These are phyloP conservation scores for Drosophila repletoides DNA, from an alignment of 1,140 invertebrate genomes.

Conservation along the genomic window DNA sequence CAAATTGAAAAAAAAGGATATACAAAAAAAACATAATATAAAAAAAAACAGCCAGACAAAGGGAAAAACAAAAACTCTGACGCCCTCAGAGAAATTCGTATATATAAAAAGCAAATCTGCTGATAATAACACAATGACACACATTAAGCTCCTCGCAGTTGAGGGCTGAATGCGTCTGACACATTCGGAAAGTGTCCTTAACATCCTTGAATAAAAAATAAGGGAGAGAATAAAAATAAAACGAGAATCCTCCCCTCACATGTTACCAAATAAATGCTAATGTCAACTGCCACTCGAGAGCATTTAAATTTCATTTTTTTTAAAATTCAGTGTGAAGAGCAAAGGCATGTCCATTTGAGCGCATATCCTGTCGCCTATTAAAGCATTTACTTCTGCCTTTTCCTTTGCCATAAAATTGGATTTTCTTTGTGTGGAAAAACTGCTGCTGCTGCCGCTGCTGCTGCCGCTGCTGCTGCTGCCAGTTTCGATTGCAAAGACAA, in stretches of 20 bases:
- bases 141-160: conserved; percentile 11
- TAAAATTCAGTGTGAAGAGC: conserved; percentile 70
- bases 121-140: conserved; percentile 48
- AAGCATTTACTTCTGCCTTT: too few species aligned
- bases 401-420: conserved; percentile 23
- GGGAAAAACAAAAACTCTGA: neutral
- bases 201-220: conserved; percentile 3
- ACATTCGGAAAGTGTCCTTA: conserved; percentile 28
- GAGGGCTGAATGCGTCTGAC: conserved; percentile 34
- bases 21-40: neutral
- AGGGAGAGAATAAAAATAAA: neutral
- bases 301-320: conserved; percentile 78
- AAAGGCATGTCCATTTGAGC: conserved; percentile 55
- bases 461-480: too few species aligned
- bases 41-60: conserved; percentile 11
- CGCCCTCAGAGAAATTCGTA: neutral
- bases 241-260: neutral
- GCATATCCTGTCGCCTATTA: conserved; percentile 22
- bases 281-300: conserved; percentile 75
- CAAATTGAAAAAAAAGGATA: conserved; percentile 53
- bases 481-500: conserved; percentile 24
- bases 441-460: too few species aligned
- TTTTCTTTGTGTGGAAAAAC: conserved; percentile 4
- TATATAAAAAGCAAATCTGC: conserved; percentile 32
- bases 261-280: conserved; percentile 59